Evolutionary conservation across 2,113 vertebrate species (phyloP).

Genomic region (Nestor notabilis): DNA sequence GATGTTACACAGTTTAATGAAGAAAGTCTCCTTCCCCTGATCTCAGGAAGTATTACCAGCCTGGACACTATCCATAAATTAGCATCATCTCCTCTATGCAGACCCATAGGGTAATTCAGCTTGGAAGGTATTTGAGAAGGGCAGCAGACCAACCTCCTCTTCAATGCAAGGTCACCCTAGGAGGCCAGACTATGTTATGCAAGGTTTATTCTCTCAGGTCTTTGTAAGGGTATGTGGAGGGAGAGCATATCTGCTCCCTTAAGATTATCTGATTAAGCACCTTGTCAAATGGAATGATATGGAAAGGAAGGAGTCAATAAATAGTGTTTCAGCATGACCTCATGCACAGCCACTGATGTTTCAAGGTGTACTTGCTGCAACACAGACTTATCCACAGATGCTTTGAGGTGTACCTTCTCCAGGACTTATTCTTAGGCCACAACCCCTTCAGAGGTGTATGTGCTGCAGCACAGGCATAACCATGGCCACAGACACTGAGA

Average conservation of each 20-base stretch:
- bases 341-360: not conserved
- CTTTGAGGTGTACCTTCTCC: not conserved
- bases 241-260: not conserved
- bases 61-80: not conserved
- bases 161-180: not conserved
- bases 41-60: not conserved
- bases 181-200: not conserved
- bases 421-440: not conserved
- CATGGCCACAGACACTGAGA: not conserved
- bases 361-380: not conserved
- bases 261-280: not conserved
- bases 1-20: not conserved
- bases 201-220: not conserved
- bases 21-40: not conserved
- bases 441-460: not conserved
- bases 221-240: not conserved
- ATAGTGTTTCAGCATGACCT: not conserved
- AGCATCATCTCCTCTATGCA: not conserved
- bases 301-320: not conserved
- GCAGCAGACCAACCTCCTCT: not conserved
- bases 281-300: not conserved
- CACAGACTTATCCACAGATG: not conserved
- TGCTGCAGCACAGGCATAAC: not conserved
- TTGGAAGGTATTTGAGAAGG: not conserved
- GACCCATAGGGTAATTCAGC: not conserved